Percentiles rank a stretch among this genome's conserved stretches.
Conservation (phyloP, 2,113 vertebrate genomes). For the Zeus faber region DNA sequence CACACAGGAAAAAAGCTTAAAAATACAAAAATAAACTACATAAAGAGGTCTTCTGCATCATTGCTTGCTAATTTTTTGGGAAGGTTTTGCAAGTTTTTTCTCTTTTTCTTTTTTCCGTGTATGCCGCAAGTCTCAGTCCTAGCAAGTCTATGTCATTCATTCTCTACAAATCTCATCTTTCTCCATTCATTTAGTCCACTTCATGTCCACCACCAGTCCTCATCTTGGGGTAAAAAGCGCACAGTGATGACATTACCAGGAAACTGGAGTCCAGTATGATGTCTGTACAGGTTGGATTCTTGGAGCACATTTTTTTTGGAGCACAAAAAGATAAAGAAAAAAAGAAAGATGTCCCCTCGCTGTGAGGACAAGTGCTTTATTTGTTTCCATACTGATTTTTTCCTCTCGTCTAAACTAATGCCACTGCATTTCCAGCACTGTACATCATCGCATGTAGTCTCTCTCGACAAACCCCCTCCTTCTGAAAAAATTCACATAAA, state of each 20-base stretch:
- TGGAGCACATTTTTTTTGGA: conserved; percentile 49
- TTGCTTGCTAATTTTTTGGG: conserved; percentile 73
- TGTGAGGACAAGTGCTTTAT: conserved; percentile 77
- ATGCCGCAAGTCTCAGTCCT: conserved; percentile 69
- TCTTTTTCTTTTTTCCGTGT: conserved; percentile 37
- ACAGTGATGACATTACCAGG: conserved; percentile 68
- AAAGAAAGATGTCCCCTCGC: conserved; percentile 59
- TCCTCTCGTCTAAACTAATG: conserved; percentile 53
- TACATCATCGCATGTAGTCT: conserved; percentile 67
- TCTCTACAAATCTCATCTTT: conserved; percentile 61
- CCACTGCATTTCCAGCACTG: conserved; percentile 60
- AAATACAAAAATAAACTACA: conserved; percentile 84
- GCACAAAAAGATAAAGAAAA: conserved; percentile 29
- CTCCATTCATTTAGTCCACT: conserved; percentile 45
- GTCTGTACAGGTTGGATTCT: conserved; percentile 60
- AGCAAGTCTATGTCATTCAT: conserved; percentile 59
- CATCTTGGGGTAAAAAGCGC: conserved; percentile 59
- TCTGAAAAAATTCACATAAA: conserved; percentile 48
- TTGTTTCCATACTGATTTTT: conserved; percentile 63
- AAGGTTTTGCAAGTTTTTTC: conserved; percentile 50
- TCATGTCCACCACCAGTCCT: conserved; percentile 51
- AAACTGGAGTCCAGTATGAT: conserved; percentile 58
- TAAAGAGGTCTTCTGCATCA: conserved; percentile 70
- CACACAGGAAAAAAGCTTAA: conserved; percentile 67
- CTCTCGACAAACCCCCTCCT: conserved; percentile 55